Conservation (phyloP, 1,140 invertebrate species). For the Neodiprion pinetum region DNA sequence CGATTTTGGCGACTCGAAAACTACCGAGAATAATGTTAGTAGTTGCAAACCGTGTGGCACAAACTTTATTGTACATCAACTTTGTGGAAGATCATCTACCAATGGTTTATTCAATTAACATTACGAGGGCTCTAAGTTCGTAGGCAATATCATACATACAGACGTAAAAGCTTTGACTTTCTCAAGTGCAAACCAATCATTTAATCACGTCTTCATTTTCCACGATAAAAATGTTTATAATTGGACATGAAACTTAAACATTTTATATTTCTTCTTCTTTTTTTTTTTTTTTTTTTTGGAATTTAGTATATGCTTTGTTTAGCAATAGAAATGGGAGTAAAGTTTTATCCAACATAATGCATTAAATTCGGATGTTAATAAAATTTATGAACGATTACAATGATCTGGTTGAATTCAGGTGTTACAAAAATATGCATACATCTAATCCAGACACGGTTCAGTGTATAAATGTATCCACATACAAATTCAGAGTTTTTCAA, state of each 20-base stretch:
- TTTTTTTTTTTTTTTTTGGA: too few relatives aligned
- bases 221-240: too few relatives aligned
- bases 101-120: not conserved
- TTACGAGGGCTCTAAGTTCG: not conserved
- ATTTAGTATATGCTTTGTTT: too few relatives aligned
- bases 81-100: not conserved
- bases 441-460: not conserved
- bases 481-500: not conserved
- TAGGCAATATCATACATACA: too few relatives aligned
- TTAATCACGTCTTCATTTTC: too few relatives aligned
- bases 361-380: not conserved
- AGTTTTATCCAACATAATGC: too few relatives aligned
- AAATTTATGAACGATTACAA: not conserved
- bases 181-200: too few relatives aligned
- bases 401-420: not conserved
- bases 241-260: too few relatives aligned
- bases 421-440: not conserved
- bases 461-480: not conserved
- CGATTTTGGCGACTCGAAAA: not conserved
- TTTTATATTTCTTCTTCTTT: too few relatives aligned
- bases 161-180: too few relatives aligned
- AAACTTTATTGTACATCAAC: conserved; percentile 1
- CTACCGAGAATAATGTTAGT: too few relatives aligned
- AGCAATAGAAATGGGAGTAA: too few relatives aligned
- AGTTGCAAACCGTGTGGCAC: not conserved